Conservation (phyloP, 2,888 invertebrate species). For the Linyphia triangularis region DNA sequence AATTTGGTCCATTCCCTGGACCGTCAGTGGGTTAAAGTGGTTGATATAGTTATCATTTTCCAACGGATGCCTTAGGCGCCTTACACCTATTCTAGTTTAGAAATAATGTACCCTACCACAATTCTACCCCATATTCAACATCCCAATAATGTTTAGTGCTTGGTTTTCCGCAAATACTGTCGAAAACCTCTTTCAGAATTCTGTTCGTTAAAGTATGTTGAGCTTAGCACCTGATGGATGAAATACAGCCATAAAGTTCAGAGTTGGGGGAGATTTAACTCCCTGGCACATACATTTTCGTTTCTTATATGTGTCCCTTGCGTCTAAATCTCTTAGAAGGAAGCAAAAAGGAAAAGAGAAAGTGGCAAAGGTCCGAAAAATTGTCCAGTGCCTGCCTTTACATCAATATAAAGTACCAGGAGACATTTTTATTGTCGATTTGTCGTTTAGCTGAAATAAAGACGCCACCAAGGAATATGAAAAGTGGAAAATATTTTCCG, state of each 20-base stretch:
- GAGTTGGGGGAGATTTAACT: constrained; percentile 41
- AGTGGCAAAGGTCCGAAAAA: constrained; percentile 10
- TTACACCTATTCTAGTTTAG: too few relatives aligned
- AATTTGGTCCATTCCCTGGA: too few relatives aligned
- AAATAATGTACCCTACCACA: too few relatives aligned
- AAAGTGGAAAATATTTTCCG: neutral
- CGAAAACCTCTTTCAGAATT: too few relatives aligned
- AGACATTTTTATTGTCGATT: constrained; percentile 54
- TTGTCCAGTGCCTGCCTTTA: constrained; percentile 52
- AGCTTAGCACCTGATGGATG: neutral
- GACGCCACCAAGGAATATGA: constrained; percentile 11
- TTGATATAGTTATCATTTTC: too few relatives aligned
- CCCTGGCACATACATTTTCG: constrained; percentile 51
- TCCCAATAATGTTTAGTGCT: too few relatives aligned
- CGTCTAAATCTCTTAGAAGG: constrained; percentile 19
- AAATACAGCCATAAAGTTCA: constrained; percentile 44
- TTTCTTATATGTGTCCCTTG: constrained; percentile 44
- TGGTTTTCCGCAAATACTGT: too few relatives aligned
- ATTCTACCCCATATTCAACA: too few relatives aligned
- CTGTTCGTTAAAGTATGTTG: neutral
- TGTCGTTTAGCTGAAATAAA: constrained; percentile 62
- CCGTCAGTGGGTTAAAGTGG: too few relatives aligned
- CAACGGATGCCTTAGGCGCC: too few relatives aligned
- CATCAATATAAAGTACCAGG: constrained; percentile 64
- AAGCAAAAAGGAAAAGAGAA: neutral